These are phyloP conservation scores for Chionis minor DNA, from an alignment of 2,113 vertebrate species.

Conservation along the genomic window DNA sequence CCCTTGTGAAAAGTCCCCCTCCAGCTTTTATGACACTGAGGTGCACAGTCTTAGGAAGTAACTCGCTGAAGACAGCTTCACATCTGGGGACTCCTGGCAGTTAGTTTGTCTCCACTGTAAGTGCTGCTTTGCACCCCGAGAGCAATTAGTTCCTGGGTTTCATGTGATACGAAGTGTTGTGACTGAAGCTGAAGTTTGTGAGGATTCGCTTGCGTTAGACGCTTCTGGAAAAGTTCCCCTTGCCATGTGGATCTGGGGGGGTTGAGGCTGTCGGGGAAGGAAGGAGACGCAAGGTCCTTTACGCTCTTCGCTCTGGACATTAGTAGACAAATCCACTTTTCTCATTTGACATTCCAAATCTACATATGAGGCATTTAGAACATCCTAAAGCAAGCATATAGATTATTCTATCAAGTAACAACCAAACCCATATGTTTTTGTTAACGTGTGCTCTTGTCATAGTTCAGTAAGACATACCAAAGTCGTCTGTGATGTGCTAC, in stretches of 20 bases:
- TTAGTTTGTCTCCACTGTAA: background rate
- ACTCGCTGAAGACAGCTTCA: background rate
- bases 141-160: background rate
- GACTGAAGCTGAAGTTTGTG: background rate
- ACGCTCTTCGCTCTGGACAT: accelerated
- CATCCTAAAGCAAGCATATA: background rate
- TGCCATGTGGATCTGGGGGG: accelerated
- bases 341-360: background rate
- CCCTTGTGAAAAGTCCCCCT: too few relatives aligned
- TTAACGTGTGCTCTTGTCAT: background rate
- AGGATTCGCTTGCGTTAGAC: background rate
- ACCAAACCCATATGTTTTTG: background rate
- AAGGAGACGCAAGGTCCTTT: background rate
- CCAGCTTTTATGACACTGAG: background rate
- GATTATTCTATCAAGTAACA: background rate
- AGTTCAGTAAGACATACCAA: background rate
- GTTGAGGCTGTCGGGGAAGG: background rate
- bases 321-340: background rate
- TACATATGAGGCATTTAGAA: background rate
- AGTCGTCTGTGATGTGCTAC: background rate
- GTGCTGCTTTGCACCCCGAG: background rate
- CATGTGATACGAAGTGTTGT: accelerated
- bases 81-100: background rate
- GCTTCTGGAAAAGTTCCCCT: background rate
- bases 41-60: background rate